Conservation (phyloP, 2,797 vertebrate genomes). For the Gobio occitaniae region DNA sequence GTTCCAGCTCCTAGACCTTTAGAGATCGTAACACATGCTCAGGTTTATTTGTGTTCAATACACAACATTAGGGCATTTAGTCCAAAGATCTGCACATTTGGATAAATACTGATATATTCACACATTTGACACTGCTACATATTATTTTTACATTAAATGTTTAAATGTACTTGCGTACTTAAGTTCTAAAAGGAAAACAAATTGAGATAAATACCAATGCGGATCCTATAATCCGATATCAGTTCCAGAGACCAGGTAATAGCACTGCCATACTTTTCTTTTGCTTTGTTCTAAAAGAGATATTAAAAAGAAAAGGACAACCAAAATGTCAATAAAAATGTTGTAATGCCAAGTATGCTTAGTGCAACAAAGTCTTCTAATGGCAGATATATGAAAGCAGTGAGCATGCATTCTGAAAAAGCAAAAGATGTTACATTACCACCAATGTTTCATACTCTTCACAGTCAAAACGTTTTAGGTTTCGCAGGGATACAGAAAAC, state of each 20-base stretch:
- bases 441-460: conserved; percentile 82
- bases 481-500: conserved; percentile 81
- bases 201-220: conserved; percentile 77
- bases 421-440: conserved; percentile 74
- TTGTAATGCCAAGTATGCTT: neutral
- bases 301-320: conserved; percentile 22
- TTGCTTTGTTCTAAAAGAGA: conserved; percentile 39
- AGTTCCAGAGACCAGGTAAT: conserved; percentile 85
- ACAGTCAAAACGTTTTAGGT: conserved; percentile 90
- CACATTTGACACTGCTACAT: neutral
- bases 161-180: neutral
- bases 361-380: neutral
- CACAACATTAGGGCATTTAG: neutral
- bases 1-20: no score
- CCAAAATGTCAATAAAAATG: neutral
- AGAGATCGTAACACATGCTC: neutral
- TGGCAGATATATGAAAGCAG: neutral
- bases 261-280: conserved; percentile 75
- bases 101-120: neutral
- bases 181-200: conserved; percentile 29
- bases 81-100: neutral
- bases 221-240: conserved; percentile 87
- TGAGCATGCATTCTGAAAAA: neutral
- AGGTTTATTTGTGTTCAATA: neutral
- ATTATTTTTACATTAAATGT: neutral